Evolutionary conservation across 2,113 vertebrate genomes (phyloP).

Genomic region (Poeciliopsis occidentalis): DNA sequence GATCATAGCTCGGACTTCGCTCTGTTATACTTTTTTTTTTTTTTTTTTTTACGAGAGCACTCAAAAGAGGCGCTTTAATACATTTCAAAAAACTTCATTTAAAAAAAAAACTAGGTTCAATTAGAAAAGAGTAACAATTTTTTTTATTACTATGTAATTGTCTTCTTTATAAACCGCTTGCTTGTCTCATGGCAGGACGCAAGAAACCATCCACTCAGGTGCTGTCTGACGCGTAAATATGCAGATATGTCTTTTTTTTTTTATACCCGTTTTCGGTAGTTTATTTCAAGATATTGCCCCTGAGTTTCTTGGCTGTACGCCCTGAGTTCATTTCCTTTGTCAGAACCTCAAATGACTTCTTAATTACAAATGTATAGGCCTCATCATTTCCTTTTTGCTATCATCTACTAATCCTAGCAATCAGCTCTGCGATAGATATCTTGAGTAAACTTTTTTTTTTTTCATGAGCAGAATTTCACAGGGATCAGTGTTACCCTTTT

Average conservation of each 20-base stretch:
- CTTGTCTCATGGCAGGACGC: too few species aligned
- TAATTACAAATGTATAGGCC: conserved; percentile 20
- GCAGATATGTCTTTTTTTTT: not conserved
- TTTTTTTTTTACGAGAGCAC: not conserved
- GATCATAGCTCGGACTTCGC: conserved; percentile 28
- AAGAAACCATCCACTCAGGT: too few species aligned
- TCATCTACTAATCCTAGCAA: conserved; percentile 53
- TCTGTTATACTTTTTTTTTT: conserved; percentile 29
- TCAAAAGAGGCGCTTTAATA: not conserved
- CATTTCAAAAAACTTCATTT: not conserved
- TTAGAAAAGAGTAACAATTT: too few species aligned
- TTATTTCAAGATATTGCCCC: not conserved
- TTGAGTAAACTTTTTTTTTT: conserved; percentile 60
- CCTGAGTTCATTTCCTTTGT: conserved; percentile 56
- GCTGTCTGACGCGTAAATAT: not conserved
- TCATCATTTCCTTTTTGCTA: conserved; percentile 40
- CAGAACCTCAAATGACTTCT: conserved; percentile 32
- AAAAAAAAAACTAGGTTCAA: not conserved
- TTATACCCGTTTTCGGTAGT: not conserved
- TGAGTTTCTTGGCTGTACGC: conserved; percentile 17
- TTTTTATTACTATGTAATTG: too few species aligned
- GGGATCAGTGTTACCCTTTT: conserved; percentile 76
- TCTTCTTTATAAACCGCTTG: too few species aligned
- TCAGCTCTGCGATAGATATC: conserved; percentile 46
- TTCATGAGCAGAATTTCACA: conserved; percentile 36